Evolutionary conservation across 1,140 invertebrate genomes (phyloP).

Genomic region (Eueides isabella): DNA sequence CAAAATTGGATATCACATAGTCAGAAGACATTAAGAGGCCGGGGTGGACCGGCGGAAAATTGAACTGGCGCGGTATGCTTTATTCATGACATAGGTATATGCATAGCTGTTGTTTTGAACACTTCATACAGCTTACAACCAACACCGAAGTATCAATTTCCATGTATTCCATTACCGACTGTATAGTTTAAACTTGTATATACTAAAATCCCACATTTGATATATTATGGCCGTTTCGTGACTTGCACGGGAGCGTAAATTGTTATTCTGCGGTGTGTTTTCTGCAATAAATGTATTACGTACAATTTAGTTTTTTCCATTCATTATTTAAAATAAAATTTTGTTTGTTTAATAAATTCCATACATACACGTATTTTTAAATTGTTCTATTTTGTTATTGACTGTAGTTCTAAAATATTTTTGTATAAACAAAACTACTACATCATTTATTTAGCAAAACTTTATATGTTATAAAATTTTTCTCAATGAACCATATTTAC

Average conservation of each 20-base stretch:
- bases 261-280: slow-evolving; percentile 29
- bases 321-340: slow-evolving; percentile 29
- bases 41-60: slow-evolving; percentile 50
- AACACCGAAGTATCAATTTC: slow-evolving; percentile 28
- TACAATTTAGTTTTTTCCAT: slow-evolving; percentile 27
- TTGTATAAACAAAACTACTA: not conserved
- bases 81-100: slow-evolving; percentile 51
- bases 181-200: slow-evolving; percentile 24
- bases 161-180: slow-evolving; percentile 22
- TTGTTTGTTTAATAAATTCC: not conserved
- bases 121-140: slow-evolving; percentile 35
- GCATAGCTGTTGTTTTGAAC: slow-evolving; percentile 44
- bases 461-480: not conserved
- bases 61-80: slow-evolving; percentile 49
- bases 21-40: slow-evolving; percentile 50
- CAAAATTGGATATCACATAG: slow-evolving; percentile 48
- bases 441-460: not conserved
- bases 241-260: not conserved
- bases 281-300: slow-evolving; percentile 28
- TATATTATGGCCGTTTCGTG: not conserved
- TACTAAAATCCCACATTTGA: slow-evolving; percentile 23
- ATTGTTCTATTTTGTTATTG: not conserved
- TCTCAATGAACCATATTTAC: not conserved
- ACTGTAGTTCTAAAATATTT: not conserved
- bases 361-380: not conserved